phyloP scores from a whole-genome alignment of 2,888 invertebrate genomes.

The Ceramica pisi region DNA sequence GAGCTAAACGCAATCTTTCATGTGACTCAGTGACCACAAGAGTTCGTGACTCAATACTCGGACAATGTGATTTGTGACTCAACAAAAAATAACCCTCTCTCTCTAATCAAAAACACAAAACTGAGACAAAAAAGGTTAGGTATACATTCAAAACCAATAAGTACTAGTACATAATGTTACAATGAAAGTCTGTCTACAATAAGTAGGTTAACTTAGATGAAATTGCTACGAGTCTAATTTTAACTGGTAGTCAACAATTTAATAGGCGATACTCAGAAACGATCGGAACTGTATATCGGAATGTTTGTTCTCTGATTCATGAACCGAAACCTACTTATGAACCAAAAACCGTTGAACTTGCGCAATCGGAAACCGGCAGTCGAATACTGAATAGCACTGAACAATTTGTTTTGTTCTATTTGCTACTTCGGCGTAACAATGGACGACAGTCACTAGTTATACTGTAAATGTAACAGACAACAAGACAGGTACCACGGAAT shows the following conservation, averaged over 20 bases:
- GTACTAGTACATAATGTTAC: slow-evolving; percentile 26
- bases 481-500: slow-evolving; percentile 39
- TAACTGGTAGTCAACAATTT: slow-evolving; percentile 63
- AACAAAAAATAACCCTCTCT: slow-evolving; percentile 67
- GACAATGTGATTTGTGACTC: slow-evolving; percentile 73
- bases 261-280: slow-evolving; percentile 67
- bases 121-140: slow-evolving; percentile 59
- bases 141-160: slow-evolving; percentile 45
- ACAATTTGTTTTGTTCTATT: slow-evolving; percentile 59
- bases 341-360: slow-evolving; percentile 55
- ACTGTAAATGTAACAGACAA: slow-evolving; percentile 27
- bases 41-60: slow-evolving; percentile 78
- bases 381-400: slow-evolving; percentile 28
- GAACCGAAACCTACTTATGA: slow-evolving; percentile 59
- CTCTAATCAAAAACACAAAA: slow-evolving; percentile 62
- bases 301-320: slow-evolving; percentile 66
- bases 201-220: slow-evolving; percentile 69
- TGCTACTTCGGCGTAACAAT: slow-evolving; percentile 50
- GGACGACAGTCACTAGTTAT: slow-evolving; percentile 25
- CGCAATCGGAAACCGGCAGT: slow-evolving; percentile 50
- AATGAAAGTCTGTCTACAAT: slow-evolving; percentile 56
- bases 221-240: slow-evolving; percentile 74
- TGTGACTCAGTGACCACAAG: slow-evolving; percentile 83
- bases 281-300: slow-evolving; percentile 60
- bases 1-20: slow-evolving; percentile 74